Conservation (phyloP, 2,113 vertebrate species). For the Syngnathus typhle region DNA sequence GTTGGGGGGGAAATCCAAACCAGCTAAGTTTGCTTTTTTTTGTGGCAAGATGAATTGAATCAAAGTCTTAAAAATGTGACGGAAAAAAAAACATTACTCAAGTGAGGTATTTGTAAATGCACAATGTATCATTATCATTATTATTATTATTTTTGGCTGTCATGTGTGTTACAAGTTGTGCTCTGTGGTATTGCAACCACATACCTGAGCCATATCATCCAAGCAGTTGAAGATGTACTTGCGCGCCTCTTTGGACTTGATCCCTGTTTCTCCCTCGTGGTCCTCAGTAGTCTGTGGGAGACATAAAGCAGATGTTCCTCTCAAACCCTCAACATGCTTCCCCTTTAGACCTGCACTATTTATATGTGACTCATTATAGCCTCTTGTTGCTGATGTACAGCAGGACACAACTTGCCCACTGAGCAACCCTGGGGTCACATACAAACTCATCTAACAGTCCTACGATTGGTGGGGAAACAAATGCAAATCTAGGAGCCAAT, state of each 20-base stretch:
- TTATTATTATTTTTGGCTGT: neutral
- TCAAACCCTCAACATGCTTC: constrained; percentile 50
- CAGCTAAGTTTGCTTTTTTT: too few relatives aligned
- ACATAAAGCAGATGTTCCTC: constrained; percentile 63
- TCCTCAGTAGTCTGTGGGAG: constrained; percentile 84
- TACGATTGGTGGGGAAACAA: neutral
- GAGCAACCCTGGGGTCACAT: constrained; percentile 56
- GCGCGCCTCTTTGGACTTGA: constrained; percentile 95
- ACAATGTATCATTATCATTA: neutral
- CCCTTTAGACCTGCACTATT: constrained; percentile 61
- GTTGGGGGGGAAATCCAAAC: too few relatives aligned
- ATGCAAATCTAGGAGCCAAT: constrained; percentile 1
- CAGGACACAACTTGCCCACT: constrained; percentile 54
- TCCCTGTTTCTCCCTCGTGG: constrained; percentile 91
- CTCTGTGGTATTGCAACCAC: neutral
- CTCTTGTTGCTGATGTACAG: constrained; percentile 59
- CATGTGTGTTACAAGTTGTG: neutral
- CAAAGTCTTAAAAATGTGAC: neutral
- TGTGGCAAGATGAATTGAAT: too few relatives aligned
- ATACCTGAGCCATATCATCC: constrained; percentile 97
- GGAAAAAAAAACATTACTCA: neutral
- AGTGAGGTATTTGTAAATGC: neutral
- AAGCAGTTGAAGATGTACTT: constrained; percentile 98
- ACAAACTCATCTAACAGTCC: constrained; percentile 51
- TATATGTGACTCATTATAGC: constrained; percentile 64